Base-by-base conservation (phyloP, 35 echinoderm and acorn worm species). In the Apostichopus californicus region DNA sequence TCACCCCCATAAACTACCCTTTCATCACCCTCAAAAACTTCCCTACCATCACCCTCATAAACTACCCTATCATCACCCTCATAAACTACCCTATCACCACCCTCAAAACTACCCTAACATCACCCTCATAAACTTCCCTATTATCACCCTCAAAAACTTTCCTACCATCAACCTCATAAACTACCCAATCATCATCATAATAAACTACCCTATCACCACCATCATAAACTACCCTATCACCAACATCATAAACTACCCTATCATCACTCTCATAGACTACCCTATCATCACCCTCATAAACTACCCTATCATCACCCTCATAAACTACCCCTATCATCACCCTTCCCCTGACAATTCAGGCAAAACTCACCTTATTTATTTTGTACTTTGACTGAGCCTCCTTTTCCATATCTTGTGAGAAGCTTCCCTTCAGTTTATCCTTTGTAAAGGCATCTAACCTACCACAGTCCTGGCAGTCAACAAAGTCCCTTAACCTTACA, bases 311-410 rank as follows among this genome's bases (percentile, higher is more conserved):
- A 0, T 0, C 7, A 61, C 9, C 18, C 75, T 18, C 1, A 18
- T 0, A 77, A 77, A 77, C 20, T 77, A 77, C 17, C 71, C 71
- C 71, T 18, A 4, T 18, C 71, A 7, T n/a, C n/a, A 10, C 70
- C 70, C 70, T 5, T 17, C 70, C 70, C 70, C 13, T 20, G n/a
- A 3, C 15, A 75, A 75, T 0, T 0, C 15, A 75, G 15, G 7
- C 71, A 75, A 57, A 21, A 55, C 23, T 26, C 80, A 98, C 96
- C 94, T 98, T 98, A 56, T 95, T 91, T 57, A 98, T 78, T 78
- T 98, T 98, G 10, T 93, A 90, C 91, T 98, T 98, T 6, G 93
- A 92, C 63, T 80, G 92, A 9, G 96, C 96, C 66, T 98, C 88
- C 71, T 92, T 93, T 73, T 86, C 90, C 96, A 98, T 98, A 17